Conservation (phyloP, 1,140 invertebrate genomes). For the Calycopis cecrops region DNA sequence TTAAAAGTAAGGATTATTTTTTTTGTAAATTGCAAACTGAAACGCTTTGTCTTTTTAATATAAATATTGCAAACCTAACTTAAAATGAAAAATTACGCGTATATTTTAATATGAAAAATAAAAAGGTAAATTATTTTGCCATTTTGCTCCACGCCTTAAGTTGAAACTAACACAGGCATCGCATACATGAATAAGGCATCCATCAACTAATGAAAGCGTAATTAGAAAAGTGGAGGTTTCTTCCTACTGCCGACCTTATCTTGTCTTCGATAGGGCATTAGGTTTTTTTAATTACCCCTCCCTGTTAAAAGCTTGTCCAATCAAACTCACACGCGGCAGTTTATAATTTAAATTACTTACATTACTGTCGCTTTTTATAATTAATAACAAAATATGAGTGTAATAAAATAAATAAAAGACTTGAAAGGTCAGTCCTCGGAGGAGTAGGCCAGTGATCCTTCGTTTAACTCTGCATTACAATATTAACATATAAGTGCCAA, state of each 20-base stretch:
- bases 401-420: conserved; percentile 5
- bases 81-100: neutral
- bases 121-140: conserved; percentile 18
- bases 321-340: conserved; percentile 21
- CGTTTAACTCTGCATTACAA: conserved; percentile 62
- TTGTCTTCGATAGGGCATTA: conserved; percentile 67
- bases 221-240: conserved; percentile 70
- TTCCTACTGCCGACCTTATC: conserved; percentile 65
- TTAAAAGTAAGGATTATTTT: neutral
- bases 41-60: neutral
- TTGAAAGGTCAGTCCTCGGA: conserved; percentile 31
- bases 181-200: conserved; percentile 42
- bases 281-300: conserved; percentile 62
- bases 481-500: conserved; percentile 35
- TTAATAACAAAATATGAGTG: neutral
- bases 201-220: conserved; percentile 71
- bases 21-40: neutral
- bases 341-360: neutral
- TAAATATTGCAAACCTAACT: neutral
- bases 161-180: conserved; percentile 22
- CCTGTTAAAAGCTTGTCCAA: conserved; percentile 30
- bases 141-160: conserved; percentile 15
- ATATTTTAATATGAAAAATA: conserved; percentile 7
- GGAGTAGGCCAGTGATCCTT: conserved; percentile 62
- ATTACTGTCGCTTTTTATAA: neutral